phyloP scores from a whole-genome alignment of 2,797 vertebrate genomes.

The Acanthiza pusilla region DNA sequence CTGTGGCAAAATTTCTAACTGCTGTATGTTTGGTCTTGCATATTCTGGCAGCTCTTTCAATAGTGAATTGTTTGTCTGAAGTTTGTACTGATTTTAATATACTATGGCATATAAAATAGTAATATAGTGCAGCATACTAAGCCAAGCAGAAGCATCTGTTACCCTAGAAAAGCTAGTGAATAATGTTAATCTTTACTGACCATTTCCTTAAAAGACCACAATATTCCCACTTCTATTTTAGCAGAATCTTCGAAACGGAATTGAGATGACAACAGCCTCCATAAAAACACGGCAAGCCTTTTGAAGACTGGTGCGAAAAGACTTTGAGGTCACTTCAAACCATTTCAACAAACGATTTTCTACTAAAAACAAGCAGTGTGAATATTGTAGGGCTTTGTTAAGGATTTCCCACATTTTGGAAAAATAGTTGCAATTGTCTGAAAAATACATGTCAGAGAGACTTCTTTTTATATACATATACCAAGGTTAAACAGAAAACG shows the following conservation, averaged over 20 bases:
- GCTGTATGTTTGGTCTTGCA: background rate
- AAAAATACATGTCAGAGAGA: background rate
- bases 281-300: background rate
- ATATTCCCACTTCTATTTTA: background rate
- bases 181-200: background rate
- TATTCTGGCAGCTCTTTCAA: background rate
- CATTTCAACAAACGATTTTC: background rate
- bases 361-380: rapidly evolving
- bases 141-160: background rate
- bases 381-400: background rate
- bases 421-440: background rate
- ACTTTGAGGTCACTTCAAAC: background rate
- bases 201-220: background rate
- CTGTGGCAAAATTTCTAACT: background rate
- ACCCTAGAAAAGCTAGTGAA: background rate
- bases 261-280: background rate
- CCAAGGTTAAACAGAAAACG: background rate
- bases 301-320: background rate
- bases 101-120: background rate
- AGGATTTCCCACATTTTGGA: background rate
- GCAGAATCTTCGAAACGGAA: background rate
- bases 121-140: background rate
- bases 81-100: background rate
- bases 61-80: background rate
- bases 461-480: background rate